Base-by-base conservation (phyloP, 2,888 invertebrate species). In the Tipula confusa region DNA sequence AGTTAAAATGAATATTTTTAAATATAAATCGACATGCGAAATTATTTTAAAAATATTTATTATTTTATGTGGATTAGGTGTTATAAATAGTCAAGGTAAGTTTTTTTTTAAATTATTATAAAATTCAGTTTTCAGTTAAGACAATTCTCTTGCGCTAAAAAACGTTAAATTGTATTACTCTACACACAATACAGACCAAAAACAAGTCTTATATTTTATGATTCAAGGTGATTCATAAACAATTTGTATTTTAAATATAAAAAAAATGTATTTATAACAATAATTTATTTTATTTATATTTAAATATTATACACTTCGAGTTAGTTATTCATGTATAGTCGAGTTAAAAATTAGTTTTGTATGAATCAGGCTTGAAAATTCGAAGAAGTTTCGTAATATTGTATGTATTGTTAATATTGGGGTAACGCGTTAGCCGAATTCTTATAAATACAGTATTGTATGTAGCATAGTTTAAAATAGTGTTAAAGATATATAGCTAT, bases 41-140 rank as follows among this genome's bases (percentile, higher is more conserved):
- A 64, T 64, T 64, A 64, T 64, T 7, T 24, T 24, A 80, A 80
- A 29, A 80, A 80, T 80, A 80, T 80, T 80, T 29, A 31, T 31
- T 80, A 31, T 80, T 80, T 80, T 80, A 80, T 80, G 80, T 80
- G 80, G 80, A 80, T 80, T 80, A 80, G 80, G 29, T 80, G 80
- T 80, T 80, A 80, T 80, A 80, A 80, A 80, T 80, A 80, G 80
- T 80, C 80, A 80, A 80, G 80, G 80, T 80, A 80, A 80, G 29
- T 29, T 29, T 43, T n/a, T n/a, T n/a, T n/a, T 43, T 15, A 43
- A n/a, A 43, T 43, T 43, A n/a, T n/a, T 43, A n/a, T 43, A 18
- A 36, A 15, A 43, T 15, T 43, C 3, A 43, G 24, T 64, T 64
- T 64, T 64, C n/a, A 24, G 24, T 64, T 64, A 64, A 64, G 24